A percentile compares a stretch with the other conserved stretches of the same genome.
These are phyloP conservation scores for Axis porcinus DNA, from an alignment of 2,113 vertebrate species.

Conservation along the genomic window DNA sequence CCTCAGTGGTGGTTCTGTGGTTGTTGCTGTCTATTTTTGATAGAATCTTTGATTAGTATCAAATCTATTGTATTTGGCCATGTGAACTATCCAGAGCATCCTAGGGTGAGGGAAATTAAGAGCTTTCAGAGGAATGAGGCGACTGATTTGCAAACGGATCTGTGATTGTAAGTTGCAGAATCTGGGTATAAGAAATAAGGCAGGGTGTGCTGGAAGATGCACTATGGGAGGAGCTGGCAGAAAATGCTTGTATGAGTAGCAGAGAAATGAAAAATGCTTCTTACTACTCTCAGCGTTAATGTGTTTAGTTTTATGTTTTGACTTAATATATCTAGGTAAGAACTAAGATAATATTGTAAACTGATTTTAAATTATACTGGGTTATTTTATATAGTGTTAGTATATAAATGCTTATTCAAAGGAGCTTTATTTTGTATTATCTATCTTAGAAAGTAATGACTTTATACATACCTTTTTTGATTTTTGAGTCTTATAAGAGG, in stretches of 20 bases:
- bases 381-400: constrained; percentile 35
- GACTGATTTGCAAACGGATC: constrained; percentile 98
- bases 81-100: constrained; percentile 80
- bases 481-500: constrained; percentile 4
- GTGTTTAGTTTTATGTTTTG: constrained; percentile 41
- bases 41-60: constrained; percentile 76
- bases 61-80: constrained; percentile 77
- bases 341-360: constrained; percentile 28
- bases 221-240: constrained; percentile 82
- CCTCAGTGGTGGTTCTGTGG: constrained; percentile 81
- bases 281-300: constrained; percentile 17
- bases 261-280: constrained; percentile 72
- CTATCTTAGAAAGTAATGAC: constrained; percentile 23
- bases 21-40: constrained; percentile 77
- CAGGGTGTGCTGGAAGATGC: constrained; percentile 81
- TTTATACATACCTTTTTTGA: constrained; percentile 36
- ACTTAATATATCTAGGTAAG: neutral
- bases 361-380: constrained; percentile 35
- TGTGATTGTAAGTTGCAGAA: constrained; percentile 97
- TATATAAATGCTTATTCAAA: constrained; percentile 55
- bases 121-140: constrained; percentile 92
- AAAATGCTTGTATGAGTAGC: constrained; percentile 77
- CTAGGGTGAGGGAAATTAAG: constrained; percentile 82
- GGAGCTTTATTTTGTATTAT: constrained; percentile 41
- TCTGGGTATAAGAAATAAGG: constrained; percentile 81